phyloP scores from a whole-genome alignment of 2,113 vertebrate species.

The Zosterops borbonicus region DNA sequence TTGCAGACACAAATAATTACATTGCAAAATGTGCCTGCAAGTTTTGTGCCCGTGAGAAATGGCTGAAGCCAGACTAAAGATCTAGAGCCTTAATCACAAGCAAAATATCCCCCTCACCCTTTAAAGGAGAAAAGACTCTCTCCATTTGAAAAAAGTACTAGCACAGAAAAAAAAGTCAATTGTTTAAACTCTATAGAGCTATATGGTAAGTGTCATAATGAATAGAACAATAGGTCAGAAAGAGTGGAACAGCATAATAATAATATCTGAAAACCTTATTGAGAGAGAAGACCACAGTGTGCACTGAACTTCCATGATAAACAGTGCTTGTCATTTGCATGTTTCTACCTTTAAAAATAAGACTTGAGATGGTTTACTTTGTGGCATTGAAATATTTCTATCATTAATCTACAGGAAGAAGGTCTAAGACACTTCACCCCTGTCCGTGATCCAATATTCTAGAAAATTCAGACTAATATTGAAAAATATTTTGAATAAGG shows the following conservation, averaged over 20 bases:
- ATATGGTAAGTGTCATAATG: not conserved
- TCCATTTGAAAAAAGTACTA: not conserved
- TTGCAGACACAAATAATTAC: slow-evolving; percentile 62
- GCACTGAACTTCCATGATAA: not conserved
- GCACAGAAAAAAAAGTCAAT: not conserved
- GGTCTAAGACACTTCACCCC: not conserved
- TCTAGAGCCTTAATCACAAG: slow-evolving; percentile 17
- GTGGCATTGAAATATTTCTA: not conserved
- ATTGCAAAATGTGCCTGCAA: slow-evolving; percentile 26
- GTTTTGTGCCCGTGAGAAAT: slow-evolving; percentile 35
- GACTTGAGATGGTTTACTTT: not conserved
- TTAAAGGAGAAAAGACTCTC: not conserved
- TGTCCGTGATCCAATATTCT: not conserved
- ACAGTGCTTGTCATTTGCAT: not conserved
- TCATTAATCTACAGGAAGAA: not conserved
- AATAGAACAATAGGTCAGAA: not conserved
- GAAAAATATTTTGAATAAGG: not conserved
- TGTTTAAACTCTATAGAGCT: not conserved
- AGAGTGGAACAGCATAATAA: not conserved
- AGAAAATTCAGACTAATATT: not conserved
- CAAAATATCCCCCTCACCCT: not conserved
- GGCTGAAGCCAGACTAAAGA: slow-evolving; percentile 38
- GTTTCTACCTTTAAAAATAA: not conserved
- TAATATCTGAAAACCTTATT: not conserved
- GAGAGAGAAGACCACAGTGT: not conserved